Conservation (phyloP, 2,797 vertebrate species). For the Apogon hyalosoma region DNA sequence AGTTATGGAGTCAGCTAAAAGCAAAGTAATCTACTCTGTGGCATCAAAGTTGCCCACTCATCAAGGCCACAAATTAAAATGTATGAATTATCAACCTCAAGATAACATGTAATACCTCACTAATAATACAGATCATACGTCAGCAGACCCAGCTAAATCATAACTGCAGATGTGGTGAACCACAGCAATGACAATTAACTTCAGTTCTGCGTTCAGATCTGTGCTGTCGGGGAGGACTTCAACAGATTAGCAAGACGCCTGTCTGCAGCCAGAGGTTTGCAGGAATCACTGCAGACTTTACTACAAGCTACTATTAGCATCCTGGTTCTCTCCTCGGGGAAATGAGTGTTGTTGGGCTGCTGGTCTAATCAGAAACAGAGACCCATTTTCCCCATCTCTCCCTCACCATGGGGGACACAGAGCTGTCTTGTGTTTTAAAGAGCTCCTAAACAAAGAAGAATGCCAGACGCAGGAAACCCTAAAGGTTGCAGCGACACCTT, state of each 20-base stretch:
- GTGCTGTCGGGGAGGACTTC: conserved; percentile 46
- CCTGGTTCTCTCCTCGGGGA: conserved; percentile 49
- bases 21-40: conserved; percentile 68
- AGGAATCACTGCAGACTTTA: conserved; percentile 50
- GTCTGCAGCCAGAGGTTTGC: conserved; percentile 64
- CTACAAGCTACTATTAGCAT: conserved; percentile 57
- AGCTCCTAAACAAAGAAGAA: conserved; percentile 74
- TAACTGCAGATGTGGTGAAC: conserved; percentile 75
- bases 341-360: conserved; percentile 55
- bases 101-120: conserved; percentile 66
- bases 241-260: conserved; percentile 69
- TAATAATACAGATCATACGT: conserved; percentile 68
- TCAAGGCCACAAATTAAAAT: conserved; percentile 78
- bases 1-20: conserved; percentile 44
- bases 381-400: conserved; percentile 73
- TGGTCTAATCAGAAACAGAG: conserved; percentile 87
- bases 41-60: conserved; percentile 72
- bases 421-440: conserved; percentile 84
- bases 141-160: conserved; percentile 59
- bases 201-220: conserved; percentile 61
- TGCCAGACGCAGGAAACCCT: conserved; percentile 77
- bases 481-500: conserved; percentile 76
- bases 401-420: conserved; percentile 84
- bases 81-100: conserved; percentile 77
- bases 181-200: conserved; percentile 73